phyloP scores from a whole-genome alignment of 2,113 vertebrate species.

The Rattus norvegicus region GRCr8 NC_086026.1:71778001-71778500 shows the following conservation, averaged over 20 bases:
- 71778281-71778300: neutral
- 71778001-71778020: neutral
- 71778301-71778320: neutral
- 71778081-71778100: neutral
- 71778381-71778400: neutral
- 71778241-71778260: neutral
- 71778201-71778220: neutral
- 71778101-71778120: neutral
- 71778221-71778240: neutral
- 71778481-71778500: neutral
- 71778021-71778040: neutral
- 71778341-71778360: neutral
- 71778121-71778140: neutral
- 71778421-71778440: neutral
- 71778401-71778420: neutral
- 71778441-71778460: neutral
- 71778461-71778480: neutral
- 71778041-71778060: neutral
- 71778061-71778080: neutral
- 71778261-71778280: neutral
- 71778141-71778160: no score
- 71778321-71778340: neutral
- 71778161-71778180: neutral
- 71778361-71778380: neutral
- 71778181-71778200: no score